Evolutionary conservation across 2,113 vertebrate genomes (phyloP).

Genomic region (Oryzias woworae): DNA sequence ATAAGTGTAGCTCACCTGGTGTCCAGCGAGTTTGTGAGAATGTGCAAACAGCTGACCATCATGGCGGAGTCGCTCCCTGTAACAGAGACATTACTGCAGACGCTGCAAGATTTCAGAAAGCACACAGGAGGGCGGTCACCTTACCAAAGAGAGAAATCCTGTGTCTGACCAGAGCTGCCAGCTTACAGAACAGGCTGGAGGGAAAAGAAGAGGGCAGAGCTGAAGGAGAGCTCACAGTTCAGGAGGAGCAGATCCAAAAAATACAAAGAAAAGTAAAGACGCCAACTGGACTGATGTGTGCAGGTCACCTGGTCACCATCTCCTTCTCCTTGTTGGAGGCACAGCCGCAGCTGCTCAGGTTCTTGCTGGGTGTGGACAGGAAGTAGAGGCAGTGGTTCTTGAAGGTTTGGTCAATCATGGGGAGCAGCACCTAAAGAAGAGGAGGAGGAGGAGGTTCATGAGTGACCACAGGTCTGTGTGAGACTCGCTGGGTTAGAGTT

Average conservation of each 20-base stretch:
- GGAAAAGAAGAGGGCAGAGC: constrained; percentile 46
- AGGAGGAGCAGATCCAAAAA: not conserved
- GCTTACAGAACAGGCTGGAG: constrained; percentile 95
- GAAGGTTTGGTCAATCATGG: constrained; percentile 92
- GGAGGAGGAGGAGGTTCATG: not conserved
- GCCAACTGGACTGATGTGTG: not conserved
- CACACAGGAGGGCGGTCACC: constrained; percentile 41
- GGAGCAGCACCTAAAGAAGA: constrained; percentile 85
- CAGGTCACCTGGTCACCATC: constrained; percentile 91
- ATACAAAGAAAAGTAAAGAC: not conserved
- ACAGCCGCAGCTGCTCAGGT: constrained; percentile 91
- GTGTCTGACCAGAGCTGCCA: constrained; percentile 98
- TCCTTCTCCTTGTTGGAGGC: constrained; percentile 98
- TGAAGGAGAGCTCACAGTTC: constrained; percentile 17
- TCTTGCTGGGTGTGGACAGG: constrained; percentile 90
- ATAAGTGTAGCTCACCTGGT: constrained; percentile 74
- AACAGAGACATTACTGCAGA: constrained; percentile 41
- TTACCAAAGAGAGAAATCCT: constrained; percentile 99
- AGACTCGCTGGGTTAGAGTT: no score
- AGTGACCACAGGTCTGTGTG: no score
- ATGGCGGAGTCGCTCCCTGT: constrained; percentile 91
- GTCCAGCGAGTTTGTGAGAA: constrained; percentile 91
- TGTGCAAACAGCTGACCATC: constrained; percentile 96
- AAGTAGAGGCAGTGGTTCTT: constrained; percentile 96
- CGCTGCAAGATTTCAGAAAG: not conserved